Conservation (phyloP, 2,888 invertebrate genomes). For the Amaurobius ferox region DNA sequence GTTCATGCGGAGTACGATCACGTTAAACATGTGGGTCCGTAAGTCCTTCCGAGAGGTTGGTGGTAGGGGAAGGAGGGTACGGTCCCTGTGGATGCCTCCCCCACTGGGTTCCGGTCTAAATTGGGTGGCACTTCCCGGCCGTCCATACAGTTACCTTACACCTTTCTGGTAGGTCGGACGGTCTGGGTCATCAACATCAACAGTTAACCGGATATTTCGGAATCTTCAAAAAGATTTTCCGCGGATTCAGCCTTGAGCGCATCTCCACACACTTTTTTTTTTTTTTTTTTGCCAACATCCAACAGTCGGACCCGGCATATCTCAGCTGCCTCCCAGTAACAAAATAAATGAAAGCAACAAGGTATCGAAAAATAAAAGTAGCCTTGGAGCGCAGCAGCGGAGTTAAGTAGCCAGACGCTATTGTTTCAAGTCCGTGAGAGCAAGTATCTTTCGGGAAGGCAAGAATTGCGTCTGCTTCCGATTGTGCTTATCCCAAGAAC, state of each 20-base stretch:
- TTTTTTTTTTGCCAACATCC: neutral
- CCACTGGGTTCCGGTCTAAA: too few species aligned
- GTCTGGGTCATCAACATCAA: too few species aligned
- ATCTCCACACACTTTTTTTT: neutral
- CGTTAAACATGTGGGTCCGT: too few species aligned
- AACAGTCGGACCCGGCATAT: neutral
- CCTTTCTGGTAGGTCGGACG: too few species aligned
- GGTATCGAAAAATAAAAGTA: neutral
- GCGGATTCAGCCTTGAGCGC: neutral
- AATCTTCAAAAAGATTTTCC: too few species aligned
- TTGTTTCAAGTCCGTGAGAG: slow-evolving; percentile 52
- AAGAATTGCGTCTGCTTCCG: slow-evolving; percentile 54
- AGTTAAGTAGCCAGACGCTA: slow-evolving; percentile 41
- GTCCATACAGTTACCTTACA: too few species aligned
- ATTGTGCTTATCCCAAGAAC: slow-evolving; percentile 12
- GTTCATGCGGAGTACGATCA: too few species aligned
- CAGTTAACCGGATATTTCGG: too few species aligned
- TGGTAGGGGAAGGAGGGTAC: too few species aligned
- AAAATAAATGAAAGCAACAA: neutral
- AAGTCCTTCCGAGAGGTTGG: too few species aligned
- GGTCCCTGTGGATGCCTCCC: too few species aligned
- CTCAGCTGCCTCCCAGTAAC: neutral
- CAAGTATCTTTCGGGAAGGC: neutral
- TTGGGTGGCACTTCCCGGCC: too few species aligned
- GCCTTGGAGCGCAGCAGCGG: neutral